phyloP scores from a whole-genome alignment of 2,888 invertebrate genomes.

The Hydroisotoma schaefferi region DNA sequence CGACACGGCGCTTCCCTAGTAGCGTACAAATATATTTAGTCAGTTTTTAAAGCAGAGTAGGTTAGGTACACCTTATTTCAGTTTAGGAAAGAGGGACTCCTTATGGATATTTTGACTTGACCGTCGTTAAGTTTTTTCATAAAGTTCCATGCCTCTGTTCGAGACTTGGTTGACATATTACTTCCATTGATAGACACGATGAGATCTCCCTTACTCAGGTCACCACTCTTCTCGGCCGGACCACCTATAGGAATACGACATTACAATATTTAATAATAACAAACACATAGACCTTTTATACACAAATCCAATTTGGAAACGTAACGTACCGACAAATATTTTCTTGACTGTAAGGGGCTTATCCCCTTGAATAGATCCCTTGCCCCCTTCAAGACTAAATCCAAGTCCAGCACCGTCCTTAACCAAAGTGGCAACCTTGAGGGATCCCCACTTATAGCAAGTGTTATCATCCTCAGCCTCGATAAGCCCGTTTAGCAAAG shows the following conservation, averaged over 20 bases:
- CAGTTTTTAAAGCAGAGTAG: too few relatives aligned
- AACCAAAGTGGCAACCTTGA: constrained; percentile 56
- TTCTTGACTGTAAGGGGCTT: constrained; percentile 85
- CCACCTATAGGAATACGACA: constrained; percentile 63
- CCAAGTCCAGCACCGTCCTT: constrained; percentile 86
- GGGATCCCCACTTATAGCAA: constrained; percentile 56
- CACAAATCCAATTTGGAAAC: not conserved
- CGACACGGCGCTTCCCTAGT: too few relatives aligned
- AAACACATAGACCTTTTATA: not conserved
- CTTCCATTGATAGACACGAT: constrained; percentile 76
- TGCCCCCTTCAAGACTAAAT: constrained; percentile 90
- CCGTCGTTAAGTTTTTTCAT: constrained; percentile 87
- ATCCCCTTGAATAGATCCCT: constrained; percentile 85
- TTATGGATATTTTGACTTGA: constrained; percentile 64
- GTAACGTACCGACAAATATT: constrained; percentile 77
- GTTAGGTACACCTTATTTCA: not conserved
- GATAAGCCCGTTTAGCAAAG: constrained; percentile 36
- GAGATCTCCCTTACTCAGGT: constrained; percentile 80
- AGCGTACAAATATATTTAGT: too few relatives aligned
- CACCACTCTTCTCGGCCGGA: constrained; percentile 80
- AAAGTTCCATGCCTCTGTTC: constrained; percentile 90
- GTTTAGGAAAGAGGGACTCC: constrained; percentile 55
- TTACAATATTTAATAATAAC: constrained; percentile 4
- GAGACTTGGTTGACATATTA: constrained; percentile 76
- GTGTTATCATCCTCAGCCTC: constrained; percentile 43